Base-by-base conservation (phyloP, 1,140 invertebrate species). In the Ooceraea biroi region DNA sequence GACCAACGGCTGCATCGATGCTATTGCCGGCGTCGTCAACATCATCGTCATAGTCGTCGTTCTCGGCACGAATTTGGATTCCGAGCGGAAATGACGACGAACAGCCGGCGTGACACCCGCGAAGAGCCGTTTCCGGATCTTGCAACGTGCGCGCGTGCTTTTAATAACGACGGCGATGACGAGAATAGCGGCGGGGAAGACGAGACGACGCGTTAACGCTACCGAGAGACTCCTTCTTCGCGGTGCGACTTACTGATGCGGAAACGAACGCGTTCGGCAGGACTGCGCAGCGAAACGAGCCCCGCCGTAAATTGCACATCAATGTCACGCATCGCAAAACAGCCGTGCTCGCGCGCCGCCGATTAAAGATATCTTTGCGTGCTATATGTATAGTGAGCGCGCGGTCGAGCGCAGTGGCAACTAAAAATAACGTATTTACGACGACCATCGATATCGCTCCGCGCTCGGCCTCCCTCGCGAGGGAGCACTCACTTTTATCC, bases 381-480 rank as follows among this genome's bases (percentile, higher is more conserved):
- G 57, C 57, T 83, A 68, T 78, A 72, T 52, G 46, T 77, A 52
- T 66, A 84, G 68, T 88, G 72, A 71, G 63, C 58, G 60, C 85
- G 55, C 77, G 52, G 82, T 85, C 82, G 68, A 66, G 22, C 69
- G 82, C 82, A 27, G 68, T 52, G 57, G 30, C 30, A 66, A 89
- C 88, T 89, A 89, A 88, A 89, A 89, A 89, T 89, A 89, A 88
- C 87, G 44, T 89, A 89, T 89, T 89, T 89, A 89, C 88, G 71
- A 88, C 84, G 65, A 72, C 63, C 76, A 84, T 80, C 83, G 88
- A 89, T 89, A 89, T 88, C 86, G 74, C 50, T 55, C 36, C 78
- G 36, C 50, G 22, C 72, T 71, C 46, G 3, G 27, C 14, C 5
- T 63, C 27, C 36, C 60, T 22, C 46, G 17, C 25, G 22, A 36